phyloP scores from a whole-genome alignment of 2,797 vertebrate genomes.

The Enteromius viviparus region DNA sequence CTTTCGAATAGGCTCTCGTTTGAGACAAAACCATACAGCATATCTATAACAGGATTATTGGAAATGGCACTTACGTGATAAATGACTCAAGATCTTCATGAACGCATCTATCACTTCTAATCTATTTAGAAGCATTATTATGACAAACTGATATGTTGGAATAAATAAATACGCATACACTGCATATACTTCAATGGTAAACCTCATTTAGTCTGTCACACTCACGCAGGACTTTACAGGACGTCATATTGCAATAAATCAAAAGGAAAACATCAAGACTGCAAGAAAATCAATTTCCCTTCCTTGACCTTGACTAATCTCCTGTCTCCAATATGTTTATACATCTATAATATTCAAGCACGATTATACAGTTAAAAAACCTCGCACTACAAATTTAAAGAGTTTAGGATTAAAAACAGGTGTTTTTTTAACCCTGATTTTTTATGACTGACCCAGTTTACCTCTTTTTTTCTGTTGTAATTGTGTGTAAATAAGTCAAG shows the following conservation, averaged over 20 bases:
- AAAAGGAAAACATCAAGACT: slow-evolving; percentile 25
- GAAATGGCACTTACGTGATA: slow-evolving; percentile 12
- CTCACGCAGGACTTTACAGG: background rate
- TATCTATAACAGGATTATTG: background rate
- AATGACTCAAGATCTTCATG: background rate
- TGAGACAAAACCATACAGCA: slow-evolving; percentile 24
- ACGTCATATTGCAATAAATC: slow-evolving; percentile 11
- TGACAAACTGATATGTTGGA: background rate
- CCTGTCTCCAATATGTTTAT: slow-evolving; percentile 6
- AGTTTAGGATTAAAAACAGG: slow-evolving; percentile 21
- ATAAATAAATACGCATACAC: slow-evolving; percentile 32
- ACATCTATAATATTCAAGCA: background rate
- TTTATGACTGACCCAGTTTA: slow-evolving; percentile 4
- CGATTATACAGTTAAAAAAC: background rate
- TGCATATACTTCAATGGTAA: background rate
- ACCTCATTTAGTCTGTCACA: slow-evolving; percentile 15
- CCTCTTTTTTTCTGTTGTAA: slow-evolving; percentile 1
- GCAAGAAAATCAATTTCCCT: slow-evolving; percentile 29
- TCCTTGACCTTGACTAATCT: slow-evolving; percentile 55
- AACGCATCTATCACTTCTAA: slow-evolving; percentile 11
- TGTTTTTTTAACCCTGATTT: background rate
- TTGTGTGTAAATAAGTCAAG: slow-evolving; percentile 13
- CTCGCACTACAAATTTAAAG: background rate
- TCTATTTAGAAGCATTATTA: slow-evolving; percentile 13
- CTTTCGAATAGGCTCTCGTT: slow-evolving; percentile 14